Conservation (phyloP, 92 coral and sea anemone genomes). For the Nematostella vectensis region DNA sequence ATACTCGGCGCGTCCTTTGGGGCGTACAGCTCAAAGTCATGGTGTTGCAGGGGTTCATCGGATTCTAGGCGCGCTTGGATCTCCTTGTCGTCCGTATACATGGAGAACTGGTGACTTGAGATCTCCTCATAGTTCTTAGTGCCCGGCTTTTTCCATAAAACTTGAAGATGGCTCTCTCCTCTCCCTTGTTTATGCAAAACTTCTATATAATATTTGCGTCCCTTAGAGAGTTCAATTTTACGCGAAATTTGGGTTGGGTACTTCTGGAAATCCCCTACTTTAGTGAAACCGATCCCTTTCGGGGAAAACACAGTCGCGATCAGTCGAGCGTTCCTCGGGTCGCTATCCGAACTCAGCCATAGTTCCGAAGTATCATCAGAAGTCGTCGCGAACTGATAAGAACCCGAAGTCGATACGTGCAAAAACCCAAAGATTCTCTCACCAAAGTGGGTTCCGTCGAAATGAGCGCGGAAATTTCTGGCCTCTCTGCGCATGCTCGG, state of each 20-base stretch:
- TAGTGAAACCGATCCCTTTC: slow-evolving; percentile 45
- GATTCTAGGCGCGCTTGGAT: slow-evolving; percentile 10
- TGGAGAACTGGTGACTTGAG: slow-evolving; percentile 32
- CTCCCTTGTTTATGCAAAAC: slow-evolving; percentile 63
- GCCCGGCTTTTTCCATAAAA: slow-evolving; percentile 63
- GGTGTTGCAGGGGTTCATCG: slow-evolving; percentile 31
- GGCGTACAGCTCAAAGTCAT: slow-evolving; percentile 45
- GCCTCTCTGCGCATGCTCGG: slow-evolving; percentile 41
- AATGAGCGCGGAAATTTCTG: slow-evolving; percentile 41
- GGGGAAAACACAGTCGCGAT: slow-evolving; percentile 64
- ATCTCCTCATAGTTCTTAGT: slow-evolving; percentile 30
- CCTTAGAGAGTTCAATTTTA: slow-evolving; percentile 37
- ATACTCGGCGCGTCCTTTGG: slow-evolving; percentile 53
- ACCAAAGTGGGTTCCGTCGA: slow-evolving; percentile 60
- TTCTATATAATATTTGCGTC: slow-evolving; percentile 66
- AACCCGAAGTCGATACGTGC: slow-evolving; percentile 46
- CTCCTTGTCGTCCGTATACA: slow-evolving; percentile 55
- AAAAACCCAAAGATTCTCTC: slow-evolving; percentile 73
- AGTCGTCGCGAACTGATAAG: slow-evolving; percentile 67
- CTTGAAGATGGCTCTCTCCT: slow-evolving; percentile 68
- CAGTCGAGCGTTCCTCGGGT: slow-evolving; percentile 69
- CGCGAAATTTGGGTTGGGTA: slow-evolving; percentile 61
- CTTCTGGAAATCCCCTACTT: slow-evolving; percentile 38
- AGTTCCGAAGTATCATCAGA: slow-evolving; percentile 87
- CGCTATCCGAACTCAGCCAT: slow-evolving; percentile 71